Base-by-base conservation (phyloP, 2,888 invertebrate species). In the Agapostemon virescens region DNA sequence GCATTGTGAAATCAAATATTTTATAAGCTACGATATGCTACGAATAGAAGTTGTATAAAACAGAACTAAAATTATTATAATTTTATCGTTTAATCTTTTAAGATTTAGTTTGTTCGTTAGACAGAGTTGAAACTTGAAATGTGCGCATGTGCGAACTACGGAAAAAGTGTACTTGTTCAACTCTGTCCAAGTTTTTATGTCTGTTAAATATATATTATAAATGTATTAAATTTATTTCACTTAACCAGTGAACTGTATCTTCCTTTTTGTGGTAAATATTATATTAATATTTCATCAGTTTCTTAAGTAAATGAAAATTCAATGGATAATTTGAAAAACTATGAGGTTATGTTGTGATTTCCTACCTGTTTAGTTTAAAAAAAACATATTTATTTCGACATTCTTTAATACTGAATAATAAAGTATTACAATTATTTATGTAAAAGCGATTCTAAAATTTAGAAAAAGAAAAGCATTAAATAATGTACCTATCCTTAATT, bases 1-100 rank as follows among this genome's bases (percentile, higher is more conserved):
- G n/a, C n/a, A n/a, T n/a, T n/a, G n/a, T n/a, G n/a, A n/a, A n/a
- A n/a, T n/a, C n/a, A n/a, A n/a, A n/a, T n/a, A n/a, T n/a, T n/a
- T n/a, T n/a, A n/a, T n/a, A n/a, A n/a, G n/a, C n/a, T n/a, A n/a
- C n/a, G n/a, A n/a, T n/a, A n/a, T n/a, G n/a, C n/a, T n/a, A n/a
- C 81, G 64, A 33, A 36, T 61, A 68, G 69, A 13, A 49, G n/a
- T 63, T 55, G 42, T 33, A 45, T 70, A 55, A 49, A 81, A 74
- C n/a, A 40, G 45, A 45, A 69, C 55, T 74, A 20, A 63, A 82
- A 77, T 72, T 76, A 72, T 77, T 71, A 71, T 72, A 82, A 71
- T 74, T 64, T 26, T 81, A 52, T 61, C 71, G 45, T 79, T 83
- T 76, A 79, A 83, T 78, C 81, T 81, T 81, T 78, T 49, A 69